These are phyloP conservation scores for Platypus cylindrus DNA, from an alignment of 2,888 invertebrate genomes.

Conservation along the genomic window DNA sequence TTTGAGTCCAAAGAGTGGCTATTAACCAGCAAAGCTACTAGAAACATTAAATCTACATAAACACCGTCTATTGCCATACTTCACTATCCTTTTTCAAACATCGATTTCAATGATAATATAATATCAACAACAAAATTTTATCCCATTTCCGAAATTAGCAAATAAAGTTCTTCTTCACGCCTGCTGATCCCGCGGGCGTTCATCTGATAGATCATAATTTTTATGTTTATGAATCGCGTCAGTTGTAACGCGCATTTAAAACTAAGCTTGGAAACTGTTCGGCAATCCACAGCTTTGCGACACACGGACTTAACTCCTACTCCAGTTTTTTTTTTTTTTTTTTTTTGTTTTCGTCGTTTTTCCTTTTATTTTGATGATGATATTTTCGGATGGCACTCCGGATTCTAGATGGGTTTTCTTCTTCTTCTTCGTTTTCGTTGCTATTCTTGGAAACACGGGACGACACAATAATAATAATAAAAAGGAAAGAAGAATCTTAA, in stretches of 20 bases:
- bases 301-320: constrained; percentile 19
- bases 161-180: constrained; percentile 3
- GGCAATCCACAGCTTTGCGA: neutral
- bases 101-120: neutral
- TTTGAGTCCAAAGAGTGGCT: constrained; percentile 21
- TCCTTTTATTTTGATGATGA: constrained; percentile 8
- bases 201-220: constrained; percentile 7
- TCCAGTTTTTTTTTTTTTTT: constrained; percentile 18
- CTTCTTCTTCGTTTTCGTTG: no score
- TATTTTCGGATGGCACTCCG: constrained; percentile 6
- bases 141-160: constrained; percentile 8
- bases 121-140: constrained; percentile 2
- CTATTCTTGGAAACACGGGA: no score
- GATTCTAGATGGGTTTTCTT: no score
- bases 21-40: constrained; percentile 6
- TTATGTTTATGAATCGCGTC: constrained; percentile 6
- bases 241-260: constrained; percentile 20
- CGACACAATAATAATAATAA: no score
- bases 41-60: constrained; percentile 11
- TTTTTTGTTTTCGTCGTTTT: constrained; percentile 5
- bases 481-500: no score
- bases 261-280: constrained; percentile 13
- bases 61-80: constrained; percentile 3
- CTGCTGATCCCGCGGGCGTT: neutral
- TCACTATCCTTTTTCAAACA: neutral